Evolutionary conservation across 2,113 vertebrate genomes (phyloP).

Genomic region (Rhizomys pruinosus): DNA sequence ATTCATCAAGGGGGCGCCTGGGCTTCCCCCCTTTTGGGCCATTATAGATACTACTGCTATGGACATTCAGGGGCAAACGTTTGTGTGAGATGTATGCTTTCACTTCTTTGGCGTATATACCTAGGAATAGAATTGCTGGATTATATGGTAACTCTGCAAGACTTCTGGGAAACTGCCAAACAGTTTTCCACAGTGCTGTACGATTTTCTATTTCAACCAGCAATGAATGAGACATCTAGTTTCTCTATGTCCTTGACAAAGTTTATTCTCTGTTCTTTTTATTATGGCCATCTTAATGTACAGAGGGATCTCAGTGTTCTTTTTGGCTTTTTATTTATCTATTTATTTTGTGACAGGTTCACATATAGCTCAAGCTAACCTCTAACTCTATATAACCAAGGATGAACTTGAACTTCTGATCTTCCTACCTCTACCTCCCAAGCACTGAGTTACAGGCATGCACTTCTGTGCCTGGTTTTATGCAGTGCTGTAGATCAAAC

Average conservation of each 20-base stretch:
- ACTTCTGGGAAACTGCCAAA: not conserved
- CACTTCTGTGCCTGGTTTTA: not conserved
- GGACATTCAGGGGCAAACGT: not conserved
- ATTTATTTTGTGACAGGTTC: not conserved
- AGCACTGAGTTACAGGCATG: not conserved
- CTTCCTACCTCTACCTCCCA: too few relatives aligned
- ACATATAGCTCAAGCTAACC: too few relatives aligned
- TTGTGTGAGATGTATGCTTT: constrained; percentile 16
- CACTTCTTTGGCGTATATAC: not conserved
- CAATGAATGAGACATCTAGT: not conserved
- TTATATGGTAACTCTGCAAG: not conserved
- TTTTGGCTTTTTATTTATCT: not conserved
- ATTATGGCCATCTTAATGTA: not conserved
- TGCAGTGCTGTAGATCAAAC: not conserved
- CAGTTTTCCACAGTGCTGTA: not conserved
- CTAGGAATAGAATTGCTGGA: not conserved
- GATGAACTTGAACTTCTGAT: not conserved
- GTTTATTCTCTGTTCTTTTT: not conserved
- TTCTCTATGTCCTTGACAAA: not conserved
- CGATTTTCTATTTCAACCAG: constrained; percentile 5
- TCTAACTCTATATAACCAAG: not conserved
- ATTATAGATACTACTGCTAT: not conserved
- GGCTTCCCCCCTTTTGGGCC: not conserved
- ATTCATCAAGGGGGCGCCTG: not conserved
- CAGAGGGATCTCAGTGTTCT: not conserved